Evolutionary conservation across 2,113 vertebrate genomes (phyloP), one percentile per base, ranked within the genome.

Genomic region (Aphyosemion australe): DNA sequence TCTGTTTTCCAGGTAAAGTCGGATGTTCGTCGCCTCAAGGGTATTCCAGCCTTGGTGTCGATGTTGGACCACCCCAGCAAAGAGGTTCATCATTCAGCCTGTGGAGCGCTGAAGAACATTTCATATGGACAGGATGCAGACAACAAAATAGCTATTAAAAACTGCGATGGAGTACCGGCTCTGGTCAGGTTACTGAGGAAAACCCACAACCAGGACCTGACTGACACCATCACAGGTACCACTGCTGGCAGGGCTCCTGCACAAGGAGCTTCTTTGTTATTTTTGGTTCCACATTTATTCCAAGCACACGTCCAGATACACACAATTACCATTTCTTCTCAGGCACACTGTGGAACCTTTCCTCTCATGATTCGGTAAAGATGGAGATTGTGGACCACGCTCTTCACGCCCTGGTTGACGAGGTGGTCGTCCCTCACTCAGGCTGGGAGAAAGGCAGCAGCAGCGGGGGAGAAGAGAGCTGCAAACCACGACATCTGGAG

Each of bases 381-480:
- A 99, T 99, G 97, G 97, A 98, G 87, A 98, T 99, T 0, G 97
- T 99, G 84, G 97, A 99, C 82, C 96, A 98, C 0, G 97, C 97
- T 0, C 88, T 99, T 61, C 95, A 98, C 0, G 96, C 97, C 3
- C 84, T 99, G 54, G 95, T 93, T 0, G 95, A 97, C 0, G 97
- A 99, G 78, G 95, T 99, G 15, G 77, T 99, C 59, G 95, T 98
- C 77, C 95, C 96, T 0, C 96, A 89, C 85, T 99, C 97, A 0
- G 97, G 97, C 48, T 98, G 96, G 97, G 95, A 98, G 82, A 88
- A 91, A 61, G 91, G 79, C 31, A 91, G 79, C 34, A 86, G 61
- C 43, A 86, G 76, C 0, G 89, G 83, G 8, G 87, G 75, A 15
- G 94, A 91, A 0, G 96, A 98, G 77, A 96, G 94, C 79, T 96